Percentiles rank a stretch among this genome's conserved stretches.
Conservation (phyloP, 2,888 invertebrate genomes). For the Rhamphomyia laevipes region DNA sequence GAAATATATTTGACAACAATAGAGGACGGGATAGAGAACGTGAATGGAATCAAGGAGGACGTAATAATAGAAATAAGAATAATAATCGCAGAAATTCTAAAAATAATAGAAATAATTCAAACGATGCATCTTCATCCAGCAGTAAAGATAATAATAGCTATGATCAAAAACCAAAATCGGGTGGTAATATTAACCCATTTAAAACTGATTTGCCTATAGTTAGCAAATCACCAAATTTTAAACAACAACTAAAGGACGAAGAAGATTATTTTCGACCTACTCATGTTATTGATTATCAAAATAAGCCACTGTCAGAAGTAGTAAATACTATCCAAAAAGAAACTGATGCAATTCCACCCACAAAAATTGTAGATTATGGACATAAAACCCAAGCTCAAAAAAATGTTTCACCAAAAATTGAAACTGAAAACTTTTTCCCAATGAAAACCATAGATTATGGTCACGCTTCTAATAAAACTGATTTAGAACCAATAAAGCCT, state of each 20-base stretch:
- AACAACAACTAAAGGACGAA: slow-evolving; percentile 18
- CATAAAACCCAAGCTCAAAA: slow-evolving; percentile 41
- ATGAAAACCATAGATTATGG: slow-evolving; percentile 60
- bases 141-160: too few relatives aligned
- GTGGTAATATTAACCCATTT: not conserved
- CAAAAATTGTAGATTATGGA: slow-evolving; percentile 58
- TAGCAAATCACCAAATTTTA: not conserved
- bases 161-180: too few relatives aligned
- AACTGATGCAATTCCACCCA: slow-evolving; percentile 41
- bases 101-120: not conserved
- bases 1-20: not conserved
- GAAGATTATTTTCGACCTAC: slow-evolving; percentile 46
- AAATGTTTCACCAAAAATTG: slow-evolving; percentile 7
- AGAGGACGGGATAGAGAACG: not conserved
- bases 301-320: slow-evolving; percentile 36
- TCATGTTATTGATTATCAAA: slow-evolving; percentile 59
- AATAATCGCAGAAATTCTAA: not conserved
- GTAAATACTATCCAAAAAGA: slow-evolving; percentile 20
- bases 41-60: not conserved
- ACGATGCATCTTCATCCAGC: too few relatives aligned
- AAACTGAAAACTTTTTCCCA: slow-evolving; percentile 42
- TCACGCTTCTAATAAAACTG: slow-evolving; percentile 37
- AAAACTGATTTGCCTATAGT: not conserved
- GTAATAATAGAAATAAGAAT: not conserved
- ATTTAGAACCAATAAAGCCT: not conserved